Evolutionary conservation across 2,888 invertebrate genomes (phyloP), one percentile per base, ranked within the genome.

Genomic region (Oxytorus armatus): DNA sequence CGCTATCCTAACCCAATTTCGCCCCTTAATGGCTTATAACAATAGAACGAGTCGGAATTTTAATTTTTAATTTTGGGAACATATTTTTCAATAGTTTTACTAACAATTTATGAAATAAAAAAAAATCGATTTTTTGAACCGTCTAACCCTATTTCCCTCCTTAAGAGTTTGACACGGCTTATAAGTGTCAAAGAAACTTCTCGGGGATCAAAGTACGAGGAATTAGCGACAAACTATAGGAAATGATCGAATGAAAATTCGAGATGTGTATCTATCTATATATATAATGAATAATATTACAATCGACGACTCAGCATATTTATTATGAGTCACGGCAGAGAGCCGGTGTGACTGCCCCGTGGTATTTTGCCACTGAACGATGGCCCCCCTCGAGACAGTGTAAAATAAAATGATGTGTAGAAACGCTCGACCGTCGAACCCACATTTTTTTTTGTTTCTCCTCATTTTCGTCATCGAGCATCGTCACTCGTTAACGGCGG

Each of bases 281-380:
- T 3, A 25, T 21, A 23, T 10, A 25, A 2, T 16, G 29, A 63
- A 29, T 16, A 5, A 33, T 16, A 18, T 29, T 5, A 29, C 8
- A 2, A 29, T 5, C n/a, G 47, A 3, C 29, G 18, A 47, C 21
- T 23, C 7, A 36, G 44, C 33, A 65, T 25, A 51, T 65, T 29
- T n/a, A 49, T 51, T n/a, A 4, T 66, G 66, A 66, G 33, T 66
- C 66, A 66, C n/a, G 3, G 36, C 29, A 29, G n/a, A 51, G 44
- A n/a, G 23, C n/a, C 21, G 5, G 39, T 36, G 11, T 59, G 4
- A 18, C 14, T 33, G 33, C 14, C 14, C 1, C n/a, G 33, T n/a
- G 5, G n/a, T 21, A 4, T 51, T 49, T 51, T 18, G 18, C 18
- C 33, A 42, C 10, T 23, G 11, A 29, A 29, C 29, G 25, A 7